These are phyloP conservation scores for Patella depressa DNA, from an alignment of 2,888 invertebrate genomes.

Conservation along the genomic window DNA sequence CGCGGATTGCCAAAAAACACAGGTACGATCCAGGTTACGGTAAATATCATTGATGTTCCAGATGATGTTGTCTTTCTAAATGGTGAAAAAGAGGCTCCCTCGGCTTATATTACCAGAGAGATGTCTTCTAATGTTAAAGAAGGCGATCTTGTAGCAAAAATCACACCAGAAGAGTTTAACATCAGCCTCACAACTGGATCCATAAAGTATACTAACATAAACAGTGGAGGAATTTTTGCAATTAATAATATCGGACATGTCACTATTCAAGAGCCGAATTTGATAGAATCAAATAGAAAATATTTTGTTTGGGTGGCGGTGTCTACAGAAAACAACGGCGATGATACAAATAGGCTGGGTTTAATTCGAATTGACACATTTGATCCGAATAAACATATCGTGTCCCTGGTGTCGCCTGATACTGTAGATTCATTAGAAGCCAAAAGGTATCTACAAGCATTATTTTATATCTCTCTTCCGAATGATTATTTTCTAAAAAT, in stretches of 20 bases:
- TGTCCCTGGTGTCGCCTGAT: conserved; percentile 9
- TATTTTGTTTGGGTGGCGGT: conserved; percentile 32
- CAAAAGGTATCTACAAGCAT: neutral
- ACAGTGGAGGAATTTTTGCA: conserved; percentile 30
- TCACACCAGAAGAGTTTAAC: conserved; percentile 32
- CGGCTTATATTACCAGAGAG: conserved; percentile 39
- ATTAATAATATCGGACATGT: conserved; percentile 43
- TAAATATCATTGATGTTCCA: conserved; percentile 43
- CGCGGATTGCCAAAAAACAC: conserved; percentile 35
- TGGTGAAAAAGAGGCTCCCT: conserved; percentile 8
- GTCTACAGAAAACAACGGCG: neutral
- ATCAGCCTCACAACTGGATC: neutral
- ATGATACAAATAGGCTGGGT: conserved; percentile 22
- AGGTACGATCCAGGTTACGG: conserved; percentile 31
- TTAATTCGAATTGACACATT: conserved; percentile 43
- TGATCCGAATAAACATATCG: conserved; percentile 35
- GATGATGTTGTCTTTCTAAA: conserved; percentile 17
- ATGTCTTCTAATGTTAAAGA: conserved; percentile 33
- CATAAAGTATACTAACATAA: neutral
- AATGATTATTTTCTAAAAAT: too few species aligned
- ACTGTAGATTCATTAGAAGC: neutral
- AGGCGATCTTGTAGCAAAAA: conserved; percentile 35
- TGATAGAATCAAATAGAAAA: conserved; percentile 26
- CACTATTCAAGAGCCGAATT: conserved; percentile 26
- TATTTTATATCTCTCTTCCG: too few species aligned